Percentiles rank a stretch among this genome's conserved stretches.
Conservation (phyloP, 2,113 vertebrate genomes). For the Nesogale talazaci region DNA sequence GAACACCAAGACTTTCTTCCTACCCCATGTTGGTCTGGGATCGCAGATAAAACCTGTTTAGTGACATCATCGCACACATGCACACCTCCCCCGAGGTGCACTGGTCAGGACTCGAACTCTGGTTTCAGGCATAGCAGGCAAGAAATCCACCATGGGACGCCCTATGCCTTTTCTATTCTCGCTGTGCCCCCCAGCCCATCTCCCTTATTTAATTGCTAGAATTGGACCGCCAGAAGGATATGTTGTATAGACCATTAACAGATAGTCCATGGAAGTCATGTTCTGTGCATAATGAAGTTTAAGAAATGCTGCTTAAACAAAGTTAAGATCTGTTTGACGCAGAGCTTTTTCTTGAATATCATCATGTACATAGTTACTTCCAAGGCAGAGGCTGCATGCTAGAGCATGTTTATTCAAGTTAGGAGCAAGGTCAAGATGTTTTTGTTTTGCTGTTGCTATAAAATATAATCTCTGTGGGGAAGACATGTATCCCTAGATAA, state of each 20-base stretch:
- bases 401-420: background rate
- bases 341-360: constrained; percentile 34
- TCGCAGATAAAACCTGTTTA: background rate
- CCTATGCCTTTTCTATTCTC: background rate
- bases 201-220: background rate
- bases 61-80: background rate
- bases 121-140: background rate
- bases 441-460: background rate
- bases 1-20: background rate
- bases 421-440: background rate
- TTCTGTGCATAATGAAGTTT: constrained; percentile 56
- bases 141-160: background rate
- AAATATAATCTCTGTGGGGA: constrained; percentile 7
- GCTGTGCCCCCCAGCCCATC: background rate
- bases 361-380: background rate
- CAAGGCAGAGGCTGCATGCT: background rate
- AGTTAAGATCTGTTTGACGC: constrained; percentile 8
- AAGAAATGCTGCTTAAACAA: constrained; percentile 52
- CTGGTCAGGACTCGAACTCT: background rate
- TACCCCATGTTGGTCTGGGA: background rate
- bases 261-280: constrained; percentile 42
- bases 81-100: background rate
- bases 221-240: constrained; percentile 1
- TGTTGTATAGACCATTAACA: constrained; percentile 18
- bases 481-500: background rate